Evolutionary conservation across 2,797 vertebrate species (phyloP).

Genomic region (Ceyx erithaca): DNA sequence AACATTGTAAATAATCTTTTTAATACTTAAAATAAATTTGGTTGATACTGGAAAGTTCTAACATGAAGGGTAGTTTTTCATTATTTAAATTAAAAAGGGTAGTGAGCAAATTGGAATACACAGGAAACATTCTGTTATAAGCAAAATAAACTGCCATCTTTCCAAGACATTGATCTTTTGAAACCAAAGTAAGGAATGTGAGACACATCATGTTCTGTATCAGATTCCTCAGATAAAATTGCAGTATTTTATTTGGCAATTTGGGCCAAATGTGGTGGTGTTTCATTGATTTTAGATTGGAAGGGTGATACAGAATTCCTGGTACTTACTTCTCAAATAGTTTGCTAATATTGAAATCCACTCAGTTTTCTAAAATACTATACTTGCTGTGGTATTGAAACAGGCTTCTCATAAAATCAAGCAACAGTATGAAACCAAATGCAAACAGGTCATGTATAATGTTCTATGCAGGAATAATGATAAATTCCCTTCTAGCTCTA

Average conservation of each 20-base stretch:
- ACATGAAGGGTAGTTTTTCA: conserved; percentile 86
- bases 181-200: conserved; percentile 81
- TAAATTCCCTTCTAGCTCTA: conserved; percentile 89
- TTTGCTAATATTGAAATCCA: conserved; percentile 68
- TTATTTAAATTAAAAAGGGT: conserved; percentile 80
- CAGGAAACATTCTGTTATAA: conserved; percentile 66
- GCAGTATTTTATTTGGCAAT: conserved; percentile 67
- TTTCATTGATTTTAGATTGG: conserved; percentile 66
- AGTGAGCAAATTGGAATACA: conserved; percentile 74
- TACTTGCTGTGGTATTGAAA: conserved; percentile 70
- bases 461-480: conserved; percentile 97
- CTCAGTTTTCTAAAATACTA: conserved; percentile 68
- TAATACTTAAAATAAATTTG: conserved; percentile 84
- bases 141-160: conserved; percentile 56
- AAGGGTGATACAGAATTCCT: conserved; percentile 58
- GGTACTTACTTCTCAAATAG: conserved; percentile 58
- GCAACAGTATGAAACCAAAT: conserved; percentile 93
- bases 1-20: conserved; percentile 86
- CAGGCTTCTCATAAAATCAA: conserved; percentile 85
- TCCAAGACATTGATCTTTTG: conserved; percentile 68
- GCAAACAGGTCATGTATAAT: conserved; percentile 89
- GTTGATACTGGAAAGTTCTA: conserved; percentile 85
- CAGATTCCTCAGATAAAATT: conserved; percentile 66
- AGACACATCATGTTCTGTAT: conserved; percentile 31
- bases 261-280: conserved; percentile 62